Evolutionary conservation across 2,113 vertebrate species (phyloP).

Genomic region (Chroicocephalus ridibundus): DNA sequence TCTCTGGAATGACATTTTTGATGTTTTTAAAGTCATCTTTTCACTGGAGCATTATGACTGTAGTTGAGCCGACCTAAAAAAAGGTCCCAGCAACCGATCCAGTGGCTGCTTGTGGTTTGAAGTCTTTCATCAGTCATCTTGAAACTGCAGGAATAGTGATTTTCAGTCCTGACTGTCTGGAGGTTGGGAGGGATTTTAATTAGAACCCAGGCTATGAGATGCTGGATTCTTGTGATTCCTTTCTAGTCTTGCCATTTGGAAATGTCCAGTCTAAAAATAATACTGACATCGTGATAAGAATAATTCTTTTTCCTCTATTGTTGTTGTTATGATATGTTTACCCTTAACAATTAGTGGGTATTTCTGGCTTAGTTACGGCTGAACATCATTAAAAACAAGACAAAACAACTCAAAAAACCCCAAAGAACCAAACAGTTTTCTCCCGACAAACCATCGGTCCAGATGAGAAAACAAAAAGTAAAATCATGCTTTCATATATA

Average conservation of each 20-base stretch:
- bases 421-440: background rate
- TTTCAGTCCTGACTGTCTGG: background rate
- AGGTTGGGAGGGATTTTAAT: conserved; percentile 22
- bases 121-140: conserved; percentile 15
- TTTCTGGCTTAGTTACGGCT: background rate
- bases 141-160: background rate
- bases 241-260: background rate
- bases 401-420: background rate
- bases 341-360: background rate
- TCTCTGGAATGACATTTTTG: background rate
- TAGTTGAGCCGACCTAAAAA: background rate
- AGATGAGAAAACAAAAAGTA: background rate
- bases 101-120: conserved; percentile 15
- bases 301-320: background rate
- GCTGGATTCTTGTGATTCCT: background rate
- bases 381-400: background rate
- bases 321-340: background rate
- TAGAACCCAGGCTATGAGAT: background rate
- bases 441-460: background rate
- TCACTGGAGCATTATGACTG: background rate
- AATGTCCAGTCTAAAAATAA: background rate
- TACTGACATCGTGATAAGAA: background rate
- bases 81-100: background rate
- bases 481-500: background rate
- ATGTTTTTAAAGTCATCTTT: background rate